Conservation (phyloP, 2,797 vertebrate species). For the Heterohyrax brucei region DNA sequence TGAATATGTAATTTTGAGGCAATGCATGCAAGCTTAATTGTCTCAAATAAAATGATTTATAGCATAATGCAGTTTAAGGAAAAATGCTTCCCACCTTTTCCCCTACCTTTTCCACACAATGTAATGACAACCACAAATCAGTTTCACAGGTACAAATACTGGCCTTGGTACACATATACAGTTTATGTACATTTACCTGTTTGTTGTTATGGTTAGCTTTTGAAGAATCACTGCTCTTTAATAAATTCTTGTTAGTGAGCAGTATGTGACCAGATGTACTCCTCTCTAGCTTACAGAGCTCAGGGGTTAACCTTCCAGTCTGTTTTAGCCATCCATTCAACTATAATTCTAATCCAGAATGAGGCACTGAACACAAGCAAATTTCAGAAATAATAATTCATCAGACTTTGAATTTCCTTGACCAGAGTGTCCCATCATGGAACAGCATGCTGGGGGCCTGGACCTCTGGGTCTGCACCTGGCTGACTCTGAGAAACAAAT, state of each 20-base stretch:
- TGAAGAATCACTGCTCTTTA: neutral
- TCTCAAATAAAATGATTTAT: constrained; percentile 14
- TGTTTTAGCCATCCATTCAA: neutral
- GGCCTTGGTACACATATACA: neutral
- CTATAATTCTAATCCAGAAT: neutral
- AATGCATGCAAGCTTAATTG: constrained; percentile 20
- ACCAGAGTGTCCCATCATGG: neutral
- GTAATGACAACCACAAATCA: constrained; percentile 11
- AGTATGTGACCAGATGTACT: neutral
- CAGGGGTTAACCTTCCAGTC: neutral
- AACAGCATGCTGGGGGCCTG: neutral
- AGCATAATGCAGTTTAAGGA: constrained; percentile 24
- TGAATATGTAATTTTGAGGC: constrained; percentile 45
- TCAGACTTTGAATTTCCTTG: neutral
- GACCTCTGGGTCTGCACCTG: neutral
- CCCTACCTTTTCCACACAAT: constrained; percentile 19
- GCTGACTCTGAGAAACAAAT: constrained; percentile 23
- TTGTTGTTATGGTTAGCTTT: constrained; percentile 17
- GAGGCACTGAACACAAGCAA: neutral
- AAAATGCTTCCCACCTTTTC: constrained; percentile 37
- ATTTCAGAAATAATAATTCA: constrained; percentile 55
- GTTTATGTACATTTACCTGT: constrained; percentile 43
- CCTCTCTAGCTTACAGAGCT: neutral
- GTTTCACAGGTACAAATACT: constrained; percentile 39
- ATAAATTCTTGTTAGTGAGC: neutral